phyloP scores from a whole-genome alignment of 1,140 invertebrate genomes.

The Akabosia matsudoensis region DNA sequence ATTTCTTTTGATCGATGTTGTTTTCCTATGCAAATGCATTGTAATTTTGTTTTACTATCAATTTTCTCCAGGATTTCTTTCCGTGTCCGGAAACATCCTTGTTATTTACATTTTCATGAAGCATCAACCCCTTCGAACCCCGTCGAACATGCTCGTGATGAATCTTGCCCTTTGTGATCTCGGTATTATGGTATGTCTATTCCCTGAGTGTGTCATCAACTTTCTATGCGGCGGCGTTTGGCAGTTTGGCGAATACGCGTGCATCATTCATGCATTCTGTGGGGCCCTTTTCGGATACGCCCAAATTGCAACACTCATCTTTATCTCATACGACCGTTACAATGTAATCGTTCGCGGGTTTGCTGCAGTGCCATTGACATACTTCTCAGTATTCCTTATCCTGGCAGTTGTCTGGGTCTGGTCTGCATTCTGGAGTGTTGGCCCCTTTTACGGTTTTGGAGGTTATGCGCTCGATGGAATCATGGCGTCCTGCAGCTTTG shows the following conservation, averaged over 20 bases:
- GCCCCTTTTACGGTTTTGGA: conserved; percentile 50
- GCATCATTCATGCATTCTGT: conserved; percentile 42
- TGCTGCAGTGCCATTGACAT: conserved; percentile 47
- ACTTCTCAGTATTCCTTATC: conserved; percentile 42
- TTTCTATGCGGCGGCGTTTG: conserved; percentile 44
- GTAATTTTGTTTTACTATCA: background rate
- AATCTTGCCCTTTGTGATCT: conserved; percentile 54
- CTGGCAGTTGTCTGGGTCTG: conserved; percentile 48
- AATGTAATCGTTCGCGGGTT: conserved; percentile 50
- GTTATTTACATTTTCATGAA: conserved; percentile 43
- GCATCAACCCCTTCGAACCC: conserved; percentile 49
- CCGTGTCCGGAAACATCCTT: conserved; percentile 40
- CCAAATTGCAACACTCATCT: conserved; percentile 48
- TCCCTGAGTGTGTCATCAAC: conserved; percentile 48
- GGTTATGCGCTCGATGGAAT: conserved; percentile 48
- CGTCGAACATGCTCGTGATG: conserved; percentile 54
- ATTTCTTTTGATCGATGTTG: no score
- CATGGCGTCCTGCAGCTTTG: conserved; percentile 48
- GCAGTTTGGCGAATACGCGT: conserved; percentile 42
- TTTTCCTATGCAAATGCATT: background rate
- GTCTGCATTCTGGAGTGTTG: conserved; percentile 45
- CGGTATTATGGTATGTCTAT: conserved; percentile 45
- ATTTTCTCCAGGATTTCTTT: conserved; percentile 30
- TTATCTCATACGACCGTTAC: conserved; percentile 50
- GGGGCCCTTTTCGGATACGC: conserved; percentile 48